phyloP scores from a whole-genome alignment of 2,797 vertebrate species.

The Calcarius lapponicus region DNA sequence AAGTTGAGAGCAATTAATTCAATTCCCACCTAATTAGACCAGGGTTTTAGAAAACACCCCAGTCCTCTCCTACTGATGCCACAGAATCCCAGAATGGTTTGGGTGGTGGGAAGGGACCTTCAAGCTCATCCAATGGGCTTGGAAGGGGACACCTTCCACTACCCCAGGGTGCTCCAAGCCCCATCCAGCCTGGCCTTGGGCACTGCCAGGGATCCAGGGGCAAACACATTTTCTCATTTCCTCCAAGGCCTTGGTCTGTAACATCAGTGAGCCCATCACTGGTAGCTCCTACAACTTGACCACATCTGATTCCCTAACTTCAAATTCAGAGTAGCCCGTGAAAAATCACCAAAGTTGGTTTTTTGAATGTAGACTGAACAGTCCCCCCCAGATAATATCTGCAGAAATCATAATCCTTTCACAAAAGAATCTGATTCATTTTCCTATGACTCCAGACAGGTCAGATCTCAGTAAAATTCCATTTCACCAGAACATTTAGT shows the following conservation, averaged over 20 bases:
- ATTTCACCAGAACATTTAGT: not conserved
- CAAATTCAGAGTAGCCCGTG: not conserved
- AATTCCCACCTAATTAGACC: not conserved
- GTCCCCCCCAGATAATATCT: rapidly evolving
- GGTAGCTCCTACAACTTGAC: not conserved
- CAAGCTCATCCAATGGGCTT: not conserved
- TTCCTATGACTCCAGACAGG: rapidly evolving
- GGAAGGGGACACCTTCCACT: not conserved
- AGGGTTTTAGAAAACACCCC: not conserved
- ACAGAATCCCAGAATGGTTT: not conserved
- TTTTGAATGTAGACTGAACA: not conserved
- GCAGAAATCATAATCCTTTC: not conserved
- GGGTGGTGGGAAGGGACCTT: not conserved
- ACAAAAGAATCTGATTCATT: not conserved
- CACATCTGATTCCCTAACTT: not conserved
- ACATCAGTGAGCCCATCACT: not conserved
- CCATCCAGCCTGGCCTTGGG: not conserved
- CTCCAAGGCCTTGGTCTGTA: not conserved
- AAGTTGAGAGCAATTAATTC: not conserved
- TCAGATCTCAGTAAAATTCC: not conserved
- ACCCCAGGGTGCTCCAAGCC: rapidly evolving
- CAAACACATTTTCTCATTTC: not conserved
- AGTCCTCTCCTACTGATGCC: not conserved
- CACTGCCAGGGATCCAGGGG: not conserved
- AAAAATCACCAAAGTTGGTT: not conserved